phyloP scores from a whole-genome alignment of 2,888 invertebrate genomes.

The Drosophila mimetica region DNA sequence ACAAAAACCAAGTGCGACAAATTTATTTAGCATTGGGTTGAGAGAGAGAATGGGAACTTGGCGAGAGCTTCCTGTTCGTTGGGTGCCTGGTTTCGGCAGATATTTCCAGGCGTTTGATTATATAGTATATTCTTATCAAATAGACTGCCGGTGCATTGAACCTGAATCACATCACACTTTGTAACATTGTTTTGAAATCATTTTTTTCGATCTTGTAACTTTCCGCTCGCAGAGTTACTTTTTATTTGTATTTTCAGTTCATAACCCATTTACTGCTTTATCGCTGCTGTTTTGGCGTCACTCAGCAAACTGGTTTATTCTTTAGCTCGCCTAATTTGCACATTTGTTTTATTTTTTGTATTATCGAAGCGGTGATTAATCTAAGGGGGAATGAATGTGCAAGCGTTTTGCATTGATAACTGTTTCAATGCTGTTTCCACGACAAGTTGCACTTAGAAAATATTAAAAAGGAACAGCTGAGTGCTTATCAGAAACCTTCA shows the following conservation, averaged over 20 bases:
- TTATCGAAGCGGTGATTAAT: neutral
- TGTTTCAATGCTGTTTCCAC: neutral
- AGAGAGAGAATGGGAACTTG: neutral
- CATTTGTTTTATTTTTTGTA: neutral
- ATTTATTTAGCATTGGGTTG: slow-evolving; percentile 39
- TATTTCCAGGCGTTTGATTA: slow-evolving; percentile 5
- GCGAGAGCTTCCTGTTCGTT: slow-evolving; percentile 2
- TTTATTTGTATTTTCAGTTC: slow-evolving; percentile 7
- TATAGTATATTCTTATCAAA: neutral
- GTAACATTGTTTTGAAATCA: neutral
- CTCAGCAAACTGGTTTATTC: slow-evolving; percentile 11
- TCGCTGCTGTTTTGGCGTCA: slow-evolving; percentile 12
- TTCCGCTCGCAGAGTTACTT: slow-evolving; percentile 11
- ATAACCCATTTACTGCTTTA: slow-evolving; percentile 4
- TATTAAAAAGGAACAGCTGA: neutral
- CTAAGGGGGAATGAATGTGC: neutral
- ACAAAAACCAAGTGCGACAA: slow-evolving; percentile 12
- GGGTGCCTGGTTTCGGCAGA: slow-evolving; percentile 10
- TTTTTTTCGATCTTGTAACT: slow-evolving; percentile 12
- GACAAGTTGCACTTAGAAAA: neutral
- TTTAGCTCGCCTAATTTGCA: slow-evolving; percentile 16
- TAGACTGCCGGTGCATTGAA: slow-evolving; percentile 12
- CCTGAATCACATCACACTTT: slow-evolving; percentile 11
- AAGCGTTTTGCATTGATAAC: slow-evolving; percentile 18
- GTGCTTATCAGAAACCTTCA: slow-evolving; percentile 3